Conservation (phyloP, 2,888 invertebrate species). For the Rhamnusium bicolor region DNA sequence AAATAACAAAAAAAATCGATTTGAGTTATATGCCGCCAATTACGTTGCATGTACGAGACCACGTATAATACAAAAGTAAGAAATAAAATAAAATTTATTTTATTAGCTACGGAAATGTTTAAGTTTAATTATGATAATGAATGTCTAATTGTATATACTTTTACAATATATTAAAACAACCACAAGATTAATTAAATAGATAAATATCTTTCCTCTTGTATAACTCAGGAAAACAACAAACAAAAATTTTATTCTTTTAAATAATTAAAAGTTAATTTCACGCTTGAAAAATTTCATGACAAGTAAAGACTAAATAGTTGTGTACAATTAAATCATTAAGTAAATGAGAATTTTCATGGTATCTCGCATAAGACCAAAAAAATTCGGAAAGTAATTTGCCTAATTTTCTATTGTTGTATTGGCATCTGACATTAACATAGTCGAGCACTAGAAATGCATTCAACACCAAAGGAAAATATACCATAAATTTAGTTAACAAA, state of each 20-base stretch:
- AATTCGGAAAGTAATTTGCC: conserved; percentile 61
- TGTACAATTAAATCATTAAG: conserved; percentile 67
- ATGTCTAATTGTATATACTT: conserved; percentile 34
- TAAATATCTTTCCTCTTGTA: conserved; percentile 50
- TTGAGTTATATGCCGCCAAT: conserved; percentile 14
- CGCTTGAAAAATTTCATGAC: conserved; percentile 62
- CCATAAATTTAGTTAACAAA: conserved; percentile 14
- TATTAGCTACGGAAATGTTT: conserved; percentile 25
- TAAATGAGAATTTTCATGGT: conserved; percentile 67
- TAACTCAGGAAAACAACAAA: conserved; percentile 57
- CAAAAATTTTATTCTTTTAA: conserved; percentile 59
- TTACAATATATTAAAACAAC: conserved; percentile 34
- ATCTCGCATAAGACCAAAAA: conserved; percentile 51
- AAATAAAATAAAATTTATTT: conserved; percentile 25
- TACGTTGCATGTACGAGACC: background rate
- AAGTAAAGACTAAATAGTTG: conserved; percentile 57
- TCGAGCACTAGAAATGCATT: conserved; percentile 32
- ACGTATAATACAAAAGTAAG: background rate
- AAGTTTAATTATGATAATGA: conserved; percentile 33
- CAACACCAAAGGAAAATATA: conserved; percentile 18
- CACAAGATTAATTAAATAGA: conserved; percentile 50
- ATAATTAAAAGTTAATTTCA: conserved; percentile 69
- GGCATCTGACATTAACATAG: conserved; percentile 48
- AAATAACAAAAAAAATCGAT: conserved; percentile 15
- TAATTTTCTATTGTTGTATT: conserved; percentile 58